Evolutionary conservation across 2,113 vertebrate genomes (phyloP).

Genomic region (Tachycineta bicolor): DNA sequence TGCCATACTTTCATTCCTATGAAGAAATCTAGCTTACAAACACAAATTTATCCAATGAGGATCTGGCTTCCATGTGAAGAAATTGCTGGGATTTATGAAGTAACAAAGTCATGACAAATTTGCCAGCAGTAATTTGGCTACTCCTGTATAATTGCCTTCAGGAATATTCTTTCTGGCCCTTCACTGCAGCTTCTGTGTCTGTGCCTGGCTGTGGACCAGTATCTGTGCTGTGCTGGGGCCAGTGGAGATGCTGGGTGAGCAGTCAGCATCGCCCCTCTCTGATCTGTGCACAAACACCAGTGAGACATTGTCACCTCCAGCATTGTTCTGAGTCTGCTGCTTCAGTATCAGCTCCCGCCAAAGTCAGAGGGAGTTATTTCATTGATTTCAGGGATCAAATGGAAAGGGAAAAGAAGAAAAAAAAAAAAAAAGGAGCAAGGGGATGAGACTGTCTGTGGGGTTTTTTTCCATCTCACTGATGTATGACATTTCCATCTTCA

Average conservation of each 20-base stretch:
- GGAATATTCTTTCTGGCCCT: background rate
- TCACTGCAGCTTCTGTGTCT: background rate
- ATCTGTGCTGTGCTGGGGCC: background rate
- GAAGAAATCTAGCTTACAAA: background rate
- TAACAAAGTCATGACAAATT: background rate
- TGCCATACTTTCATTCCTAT: background rate
- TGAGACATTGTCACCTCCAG: background rate
- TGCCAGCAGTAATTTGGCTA: background rate
- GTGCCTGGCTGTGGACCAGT: background rate
- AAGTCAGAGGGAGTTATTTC: background rate
- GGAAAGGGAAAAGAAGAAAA: background rate
- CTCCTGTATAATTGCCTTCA: background rate
- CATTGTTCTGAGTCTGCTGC: background rate
- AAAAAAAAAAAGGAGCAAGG: background rate
- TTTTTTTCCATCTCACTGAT: background rate
- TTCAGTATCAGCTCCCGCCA: background rate
- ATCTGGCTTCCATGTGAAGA: background rate
- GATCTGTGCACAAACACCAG: background rate
- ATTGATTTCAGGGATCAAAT: background rate
- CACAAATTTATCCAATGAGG: background rate
- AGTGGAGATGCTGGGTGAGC: background rate
- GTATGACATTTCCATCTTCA: conserved; percentile 49
- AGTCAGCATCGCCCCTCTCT: background rate
- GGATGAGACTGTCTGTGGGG: background rate
- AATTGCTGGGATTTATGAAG: background rate